Evolutionary conservation across 2,888 invertebrate species (phyloP), one percentile per base, ranked within the genome.

Genomic region (Galerucella nymphaeae): DNA sequence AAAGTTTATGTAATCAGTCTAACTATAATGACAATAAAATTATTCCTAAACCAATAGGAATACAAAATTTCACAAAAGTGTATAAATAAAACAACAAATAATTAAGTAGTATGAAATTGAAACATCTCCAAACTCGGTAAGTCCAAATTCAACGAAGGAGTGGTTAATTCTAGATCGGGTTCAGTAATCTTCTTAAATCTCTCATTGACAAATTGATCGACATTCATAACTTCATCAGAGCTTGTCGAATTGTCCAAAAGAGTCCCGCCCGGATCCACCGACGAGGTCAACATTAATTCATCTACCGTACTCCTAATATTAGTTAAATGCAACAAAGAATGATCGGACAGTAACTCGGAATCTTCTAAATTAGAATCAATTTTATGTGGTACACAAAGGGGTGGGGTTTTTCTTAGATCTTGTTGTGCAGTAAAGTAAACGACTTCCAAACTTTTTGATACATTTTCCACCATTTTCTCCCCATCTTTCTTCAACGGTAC

Each of bases 161-260:
- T 78, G 62, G 76, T 79, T 57, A 83, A 76, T 63, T 84, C 85
- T 20, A 83, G 74, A 66, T 85, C 86, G 3, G 84, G 81, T 71
- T 84, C 86, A 0, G 86, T 86, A 67, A 87, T 82, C 72, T 83
- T 85, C 71, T 85, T 85, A 79, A 87, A 85, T 61, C 86, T 79
- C 77, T 87, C 87, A 76, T 86, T 86, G 4, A 86, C 86, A 78
- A 87, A 86, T 72, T 86, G 87, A 81, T 86, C 87, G 0, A 87
- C 86, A 77, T 86, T 86, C 85, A 86, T 85, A 41, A 86, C 83
- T 80, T 87, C 86, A 77, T 86, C 85, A 0, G 85, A 85, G 78
- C 83, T 84, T 16, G 83, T 83, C 30, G 84, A 86, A 58, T 84
- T 84, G 75, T 87, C 86, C 66, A 86, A 75, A 38, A 86, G 79